phyloP scores from a whole-genome alignment of 1,140 invertebrate species.

The Bombus waltoni region DNA sequence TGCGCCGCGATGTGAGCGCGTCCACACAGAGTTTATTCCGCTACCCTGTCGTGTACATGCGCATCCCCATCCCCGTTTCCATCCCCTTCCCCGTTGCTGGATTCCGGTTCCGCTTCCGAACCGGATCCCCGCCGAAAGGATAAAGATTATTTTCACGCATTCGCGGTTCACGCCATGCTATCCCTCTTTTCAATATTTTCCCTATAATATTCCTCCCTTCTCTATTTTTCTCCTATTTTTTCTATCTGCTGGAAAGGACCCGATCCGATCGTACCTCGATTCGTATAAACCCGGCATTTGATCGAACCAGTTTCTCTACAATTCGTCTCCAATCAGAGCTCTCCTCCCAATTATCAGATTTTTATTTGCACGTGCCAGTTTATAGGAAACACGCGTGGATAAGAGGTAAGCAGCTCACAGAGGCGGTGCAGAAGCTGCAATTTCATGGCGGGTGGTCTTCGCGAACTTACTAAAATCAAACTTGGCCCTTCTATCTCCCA shows the following conservation, averaged over 20 bases:
- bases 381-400: neutral
- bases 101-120: slow-evolving; percentile 69
- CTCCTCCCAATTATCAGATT: too few relatives aligned
- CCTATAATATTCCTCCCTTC: neutral
- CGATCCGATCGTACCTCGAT: too few relatives aligned
- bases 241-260: neutral
- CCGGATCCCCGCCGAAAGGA: slow-evolving; percentile 60
- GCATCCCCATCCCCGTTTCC: slow-evolving; percentile 49
- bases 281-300: neutral
- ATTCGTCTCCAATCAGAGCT: too few relatives aligned
- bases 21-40: slow-evolving; percentile 63
- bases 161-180: slow-evolving; percentile 35
- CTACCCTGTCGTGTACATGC: slow-evolving; percentile 63
- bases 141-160: slow-evolving; percentile 67
- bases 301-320: neutral
- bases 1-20: slow-evolving; percentile 67
- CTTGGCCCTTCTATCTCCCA: slow-evolving; percentile 19
- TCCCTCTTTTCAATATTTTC: slow-evolving; percentile 2
- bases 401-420: neutral
- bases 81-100: slow-evolving; percentile 30
- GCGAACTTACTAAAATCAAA: slow-evolving; percentile 17
- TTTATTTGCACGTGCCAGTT: too few relatives aligned
- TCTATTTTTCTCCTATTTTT: neutral
- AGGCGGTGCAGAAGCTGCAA: too few relatives aligned
- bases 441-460: too few relatives aligned